These are phyloP conservation scores for Crotalus horridus DNA, from an alignment of 2,113 vertebrate species.

Conservation along the genomic window DNA sequence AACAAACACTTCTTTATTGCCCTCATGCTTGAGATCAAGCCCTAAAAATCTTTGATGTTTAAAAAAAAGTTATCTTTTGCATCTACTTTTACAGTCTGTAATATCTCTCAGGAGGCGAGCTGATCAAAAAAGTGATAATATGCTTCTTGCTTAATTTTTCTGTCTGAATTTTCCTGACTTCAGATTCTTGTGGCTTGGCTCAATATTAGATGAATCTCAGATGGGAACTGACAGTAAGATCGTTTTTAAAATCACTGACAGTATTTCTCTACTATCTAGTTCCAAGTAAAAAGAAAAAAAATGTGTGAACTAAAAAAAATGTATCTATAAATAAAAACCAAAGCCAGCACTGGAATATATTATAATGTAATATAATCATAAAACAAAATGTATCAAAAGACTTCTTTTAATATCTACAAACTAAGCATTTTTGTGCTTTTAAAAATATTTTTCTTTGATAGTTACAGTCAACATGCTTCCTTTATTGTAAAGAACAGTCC, in stretches of 20 bases:
- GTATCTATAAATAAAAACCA: not conserved
- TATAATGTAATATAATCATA: not conserved
- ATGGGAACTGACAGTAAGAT: not conserved
- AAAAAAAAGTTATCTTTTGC: not conserved
- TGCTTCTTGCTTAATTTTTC: not conserved
- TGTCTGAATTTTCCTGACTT: not conserved
- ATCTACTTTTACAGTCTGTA: not conserved
- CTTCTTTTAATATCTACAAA: not conserved
- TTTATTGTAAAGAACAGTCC: not conserved
- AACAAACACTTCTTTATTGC: not conserved
- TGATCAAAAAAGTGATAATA: slow-evolving; percentile 35
- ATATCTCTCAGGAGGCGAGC: not conserved
- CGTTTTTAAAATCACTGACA: not conserved
- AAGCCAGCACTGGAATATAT: not conserved
- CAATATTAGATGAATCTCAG: not conserved
- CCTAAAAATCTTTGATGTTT: not conserved
- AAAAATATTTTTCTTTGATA: not conserved
- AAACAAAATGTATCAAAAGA: not conserved
- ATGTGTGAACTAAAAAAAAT: not conserved
- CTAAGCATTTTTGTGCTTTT: not conserved
- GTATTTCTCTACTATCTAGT: not conserved
- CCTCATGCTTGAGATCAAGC: not conserved
- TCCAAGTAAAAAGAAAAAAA: not conserved
- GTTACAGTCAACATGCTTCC: not conserved
- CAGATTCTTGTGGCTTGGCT: slow-evolving; percentile 2